Evolutionary conservation across 2,113 vertebrate genomes (phyloP).

Genomic region (Chamaetylas fuelleborni): DNA sequence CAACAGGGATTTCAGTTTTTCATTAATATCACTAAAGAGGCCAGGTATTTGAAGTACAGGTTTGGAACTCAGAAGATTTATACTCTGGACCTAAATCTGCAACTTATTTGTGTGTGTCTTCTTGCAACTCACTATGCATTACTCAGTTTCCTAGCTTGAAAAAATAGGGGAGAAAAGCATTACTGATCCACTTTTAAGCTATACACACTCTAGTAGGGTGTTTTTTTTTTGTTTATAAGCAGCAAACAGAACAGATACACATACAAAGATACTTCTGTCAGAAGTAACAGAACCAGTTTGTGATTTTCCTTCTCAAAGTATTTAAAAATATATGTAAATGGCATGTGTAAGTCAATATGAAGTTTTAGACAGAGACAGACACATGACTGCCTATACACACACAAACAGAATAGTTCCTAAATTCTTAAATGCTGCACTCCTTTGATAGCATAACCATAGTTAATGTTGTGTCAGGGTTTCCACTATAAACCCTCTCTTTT

Average conservation of each 20-base stretch:
- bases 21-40: neutral
- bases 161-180: neutral
- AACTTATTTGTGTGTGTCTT: neutral
- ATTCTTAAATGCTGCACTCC: slow-evolving; percentile 42
- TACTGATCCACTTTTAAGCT: neutral
- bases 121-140: neutral
- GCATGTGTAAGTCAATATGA: neutral
- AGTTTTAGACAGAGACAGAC: neutral
- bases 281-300: neutral
- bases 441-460: slow-evolving; percentile 32
- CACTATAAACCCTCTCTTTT: slow-evolving; percentile 67
- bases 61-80: neutral
- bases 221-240: neutral
- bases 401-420: neutral
- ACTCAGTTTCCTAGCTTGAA: neutral
- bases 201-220: neutral
- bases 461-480: slow-evolving; percentile 65
- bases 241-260: neutral
- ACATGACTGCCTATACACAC: neutral
- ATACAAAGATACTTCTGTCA: neutral
- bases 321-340: neutral
- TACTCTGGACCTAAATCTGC: neutral
- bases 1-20: neutral
- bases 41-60: neutral
- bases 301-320: neutral